These are phyloP conservation scores for Cynoglossus semilaevis DNA, from an alignment of 2,113 vertebrate genomes.

Conservation along the genomic window DNA sequence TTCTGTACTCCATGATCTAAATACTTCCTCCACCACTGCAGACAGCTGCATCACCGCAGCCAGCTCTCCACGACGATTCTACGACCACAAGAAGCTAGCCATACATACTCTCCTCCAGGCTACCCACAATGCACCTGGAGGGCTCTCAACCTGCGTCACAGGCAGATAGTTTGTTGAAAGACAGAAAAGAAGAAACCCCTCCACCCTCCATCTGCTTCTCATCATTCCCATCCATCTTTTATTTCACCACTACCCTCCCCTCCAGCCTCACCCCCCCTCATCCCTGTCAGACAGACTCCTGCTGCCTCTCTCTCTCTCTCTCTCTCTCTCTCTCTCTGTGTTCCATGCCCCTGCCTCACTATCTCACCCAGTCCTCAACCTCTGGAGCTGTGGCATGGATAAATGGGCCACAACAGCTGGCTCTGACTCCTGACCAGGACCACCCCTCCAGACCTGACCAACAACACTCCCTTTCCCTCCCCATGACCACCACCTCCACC, in stretches of 20 bases:
- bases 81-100: constrained; percentile 41
- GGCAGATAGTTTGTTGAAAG: constrained; percentile 39
- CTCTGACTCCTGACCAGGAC: constrained; percentile 56
- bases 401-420: constrained; percentile 69
- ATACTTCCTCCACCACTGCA: constrained; percentile 7
- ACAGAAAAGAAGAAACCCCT: constrained; percentile 13
- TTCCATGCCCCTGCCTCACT: constrained; percentile 49
- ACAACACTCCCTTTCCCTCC: constrained; percentile 37
- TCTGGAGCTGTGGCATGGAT: constrained; percentile 57
- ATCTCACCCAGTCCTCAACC: constrained; percentile 54
- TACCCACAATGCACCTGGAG: constrained; percentile 73
- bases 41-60: constrained; percentile 45
- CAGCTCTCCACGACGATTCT: constrained; percentile 28
- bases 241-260: constrained; percentile 5
- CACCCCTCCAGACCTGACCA: constrained; percentile 65
- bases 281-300: constrained; percentile 40
- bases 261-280: constrained; percentile 1
- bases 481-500: constrained; percentile 21
- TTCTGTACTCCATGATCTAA: background rate
- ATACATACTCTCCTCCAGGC: constrained; percentile 20
- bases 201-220: constrained; percentile 67
- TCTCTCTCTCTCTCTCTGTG: constrained; percentile 28
- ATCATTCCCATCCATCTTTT: constrained; percentile 64
- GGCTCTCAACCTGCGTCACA: constrained; percentile 64
- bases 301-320: constrained; percentile 35